Evolutionary conservation across 2,113 vertebrate genomes (phyloP).

Genomic region (Pao palembangensis): DNA sequence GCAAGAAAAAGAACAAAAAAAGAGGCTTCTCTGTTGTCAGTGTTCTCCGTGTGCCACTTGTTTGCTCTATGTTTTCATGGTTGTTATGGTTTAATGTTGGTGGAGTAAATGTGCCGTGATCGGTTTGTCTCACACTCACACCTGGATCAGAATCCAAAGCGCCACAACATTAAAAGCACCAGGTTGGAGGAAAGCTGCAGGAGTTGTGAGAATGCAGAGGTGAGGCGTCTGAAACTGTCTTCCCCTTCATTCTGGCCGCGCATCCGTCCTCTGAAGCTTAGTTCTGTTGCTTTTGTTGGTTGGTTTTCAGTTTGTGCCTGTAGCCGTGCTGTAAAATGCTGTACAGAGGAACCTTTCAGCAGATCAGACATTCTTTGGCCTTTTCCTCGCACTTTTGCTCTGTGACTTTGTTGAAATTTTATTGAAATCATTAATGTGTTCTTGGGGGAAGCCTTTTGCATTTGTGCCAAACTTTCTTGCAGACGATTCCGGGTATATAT

Average conservation of each 20-base stretch:
- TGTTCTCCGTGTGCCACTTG: conserved; percentile 13
- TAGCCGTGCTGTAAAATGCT: conserved; percentile 74
- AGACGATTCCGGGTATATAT: conserved; percentile 56
- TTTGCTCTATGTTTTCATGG: conserved; percentile 21
- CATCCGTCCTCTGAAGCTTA: conserved; percentile 40
- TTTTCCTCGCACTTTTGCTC: conserved; percentile 66
- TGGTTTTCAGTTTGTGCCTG: conserved; percentile 68
- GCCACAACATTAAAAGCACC: background rate
- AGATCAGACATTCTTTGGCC: conserved; percentile 61
- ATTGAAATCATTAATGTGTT: conserved; percentile 60
- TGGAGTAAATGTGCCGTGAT: conserved; percentile 16
- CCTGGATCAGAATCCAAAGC: background rate
- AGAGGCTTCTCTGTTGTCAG: no score
- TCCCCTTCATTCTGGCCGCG: conserved; percentile 40
- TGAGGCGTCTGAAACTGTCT: conserved; percentile 20
- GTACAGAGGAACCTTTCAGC: conserved; percentile 67
- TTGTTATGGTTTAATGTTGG: conserved; percentile 28
- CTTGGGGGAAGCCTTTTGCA: conserved; percentile 63
- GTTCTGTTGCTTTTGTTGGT: conserved; percentile 16
- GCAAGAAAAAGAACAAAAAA: conserved; percentile 40
- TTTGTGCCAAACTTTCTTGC: conserved; percentile 77
- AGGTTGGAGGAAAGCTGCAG: conserved; percentile 4
- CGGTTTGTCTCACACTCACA: conserved; percentile 19
- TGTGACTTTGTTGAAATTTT: conserved; percentile 69
- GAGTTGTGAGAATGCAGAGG: conserved; percentile 13